Evolutionary conservation across 2,113 vertebrate genomes (phyloP).

Genomic region (Alosa alosa): DNA sequence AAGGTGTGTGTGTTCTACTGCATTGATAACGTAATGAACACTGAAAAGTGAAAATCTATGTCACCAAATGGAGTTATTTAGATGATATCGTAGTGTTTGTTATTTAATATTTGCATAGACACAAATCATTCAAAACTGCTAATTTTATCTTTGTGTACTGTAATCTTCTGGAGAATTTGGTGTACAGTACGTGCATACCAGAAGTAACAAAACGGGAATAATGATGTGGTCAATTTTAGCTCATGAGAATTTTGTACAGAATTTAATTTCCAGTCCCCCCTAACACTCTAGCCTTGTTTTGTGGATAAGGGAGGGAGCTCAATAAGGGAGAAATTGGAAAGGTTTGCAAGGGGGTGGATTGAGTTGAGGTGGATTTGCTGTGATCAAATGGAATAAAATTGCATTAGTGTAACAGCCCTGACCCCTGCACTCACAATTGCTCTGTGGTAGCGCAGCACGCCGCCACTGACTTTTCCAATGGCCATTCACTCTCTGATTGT

Average conservation of each 20-base stretch:
- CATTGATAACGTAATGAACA: background rate
- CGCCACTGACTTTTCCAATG: slow-evolving; percentile 60
- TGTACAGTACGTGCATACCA: background rate
- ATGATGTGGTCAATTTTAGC: background rate
- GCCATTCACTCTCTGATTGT: slow-evolving; percentile 76
- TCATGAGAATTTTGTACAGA: background rate
- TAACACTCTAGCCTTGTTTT: background rate
- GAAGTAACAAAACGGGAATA: background rate
- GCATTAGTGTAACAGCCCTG: slow-evolving; percentile 51
- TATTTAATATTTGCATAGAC: background rate
- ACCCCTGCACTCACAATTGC: slow-evolving; percentile 40
- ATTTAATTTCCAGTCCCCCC: background rate
- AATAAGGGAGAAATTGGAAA: background rate
- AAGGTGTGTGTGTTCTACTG: background rate
- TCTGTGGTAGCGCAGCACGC: slow-evolving; percentile 45
- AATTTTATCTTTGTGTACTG: background rate
- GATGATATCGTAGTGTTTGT: background rate
- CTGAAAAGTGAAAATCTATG: background rate
- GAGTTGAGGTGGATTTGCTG: slow-evolving; percentile 20
- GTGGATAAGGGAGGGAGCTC: background rate
- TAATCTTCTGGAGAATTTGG: background rate
- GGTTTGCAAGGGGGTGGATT: background rate
- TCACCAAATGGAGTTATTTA: background rate
- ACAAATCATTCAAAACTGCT: background rate
- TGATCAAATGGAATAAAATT: slow-evolving; percentile 54